Base-by-base conservation (phyloP, 1,140 invertebrate genomes). In the Solenopsis invicta region DNA sequence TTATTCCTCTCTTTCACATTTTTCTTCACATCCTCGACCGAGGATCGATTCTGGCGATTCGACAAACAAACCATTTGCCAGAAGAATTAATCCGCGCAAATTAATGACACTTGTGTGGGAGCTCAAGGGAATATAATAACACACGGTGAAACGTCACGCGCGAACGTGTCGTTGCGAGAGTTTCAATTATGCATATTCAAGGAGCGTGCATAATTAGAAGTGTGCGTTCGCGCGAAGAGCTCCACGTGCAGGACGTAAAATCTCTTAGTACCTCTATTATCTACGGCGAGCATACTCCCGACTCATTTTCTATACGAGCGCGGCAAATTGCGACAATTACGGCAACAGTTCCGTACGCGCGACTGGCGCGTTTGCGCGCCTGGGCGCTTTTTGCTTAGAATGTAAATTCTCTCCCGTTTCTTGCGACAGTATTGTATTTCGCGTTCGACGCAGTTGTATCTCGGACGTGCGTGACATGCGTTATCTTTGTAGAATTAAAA, bases 111-210 rank as follows among this genome's bases (percentile, higher is more conserved):
- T 61, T 75, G 69, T 50, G 52, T 50, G 66, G 18, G 24, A 72
- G 13, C 41, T 74, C 69, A 18, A 61, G 54, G 54, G 24, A 54
- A 48, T 48, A 74, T 82, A 82, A 74, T 74, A 74, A 52, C 34
- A 34, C 45, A 18, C 29, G 29, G 24, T 18, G 34, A 59, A 45
- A 48, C 62, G 41, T 50, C 41, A 50, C 69, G 69, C 80, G 54
- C 45, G 24, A 41, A 48, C 56, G 69, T 64, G 78, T 13, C 37
- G 72, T n/a, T 16, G 64, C 81, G 74, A 59, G 54, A 13, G 48
- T 64, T 77, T 48, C 50, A 66, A 69, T 66, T 85, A 78, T 77
- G 76, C 72, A 78, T 37, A 86, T 78, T 77, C 37, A 88, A 88
- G 82, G 54, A 69, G 74, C 64, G 64, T n/a, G 52, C 66, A 88